Evolutionary conservation across 2,888 invertebrate genomes (phyloP).

Genomic region (Helleia helle): DNA sequence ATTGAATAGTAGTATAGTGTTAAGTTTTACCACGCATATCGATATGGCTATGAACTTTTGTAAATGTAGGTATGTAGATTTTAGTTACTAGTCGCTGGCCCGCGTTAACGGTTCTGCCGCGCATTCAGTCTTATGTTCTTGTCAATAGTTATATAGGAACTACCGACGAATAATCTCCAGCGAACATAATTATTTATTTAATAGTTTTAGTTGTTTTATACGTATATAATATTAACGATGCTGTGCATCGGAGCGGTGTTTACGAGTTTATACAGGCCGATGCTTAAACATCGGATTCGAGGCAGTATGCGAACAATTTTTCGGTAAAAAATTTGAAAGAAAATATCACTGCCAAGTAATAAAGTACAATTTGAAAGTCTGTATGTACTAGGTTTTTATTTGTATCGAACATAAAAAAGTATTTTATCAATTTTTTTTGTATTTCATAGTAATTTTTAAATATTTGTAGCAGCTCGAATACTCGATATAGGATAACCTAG

Average conservation of each 20-base stretch:
- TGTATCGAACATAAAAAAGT: slow-evolving; percentile 18
- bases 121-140: slow-evolving; percentile 56
- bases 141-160: slow-evolving; percentile 32
- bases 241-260: slow-evolving; percentile 4
- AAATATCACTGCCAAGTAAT: slow-evolving; percentile 57
- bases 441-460: slow-evolving; percentile 18
- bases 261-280: not conserved
- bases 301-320: slow-evolving; percentile 31
- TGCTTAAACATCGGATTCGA: slow-evolving; percentile 16
- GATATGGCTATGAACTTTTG: slow-evolving; percentile 50
- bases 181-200: slow-evolving; percentile 56
- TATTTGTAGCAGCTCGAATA: slow-evolving; percentile 25
- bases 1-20: slow-evolving; percentile 47
- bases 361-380: slow-evolving; percentile 52
- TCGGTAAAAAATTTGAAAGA: slow-evolving; percentile 30
- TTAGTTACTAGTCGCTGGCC: slow-evolving; percentile 44
- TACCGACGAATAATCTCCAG: slow-evolving; percentile 26
- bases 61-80: slow-evolving; percentile 55
- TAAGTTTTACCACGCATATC: slow-evolving; percentile 61
- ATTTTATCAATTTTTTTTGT: slow-evolving; percentile 26
- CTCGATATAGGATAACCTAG: slow-evolving; percentile 22
- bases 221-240: slow-evolving; percentile 35
- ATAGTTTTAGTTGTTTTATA: slow-evolving; percentile 27
- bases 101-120: slow-evolving; percentile 33
- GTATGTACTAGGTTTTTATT: slow-evolving; percentile 24